phyloP scores from a whole-genome alignment of 2,113 vertebrate genomes.

The Coracopsis vasa region DNA sequence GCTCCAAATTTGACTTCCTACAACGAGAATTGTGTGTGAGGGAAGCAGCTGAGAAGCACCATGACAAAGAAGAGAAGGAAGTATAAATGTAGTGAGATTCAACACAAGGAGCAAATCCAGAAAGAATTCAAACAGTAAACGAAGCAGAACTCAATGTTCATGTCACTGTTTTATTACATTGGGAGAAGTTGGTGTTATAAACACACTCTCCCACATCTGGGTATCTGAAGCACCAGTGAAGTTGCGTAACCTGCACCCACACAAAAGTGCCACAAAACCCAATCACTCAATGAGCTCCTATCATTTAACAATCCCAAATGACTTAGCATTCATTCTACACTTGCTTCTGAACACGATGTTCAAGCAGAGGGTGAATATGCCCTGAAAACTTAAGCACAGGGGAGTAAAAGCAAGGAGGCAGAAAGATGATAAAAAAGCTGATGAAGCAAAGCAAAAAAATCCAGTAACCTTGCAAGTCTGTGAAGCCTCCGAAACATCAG shows the following conservation, averaged over 20 bases:
- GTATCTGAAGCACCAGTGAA: neutral
- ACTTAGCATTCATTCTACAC: constrained; percentile 33
- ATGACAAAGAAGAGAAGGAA: constrained; percentile 34
- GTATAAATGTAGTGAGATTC: neutral
- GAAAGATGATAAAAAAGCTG: neutral
- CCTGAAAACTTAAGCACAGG: neutral
- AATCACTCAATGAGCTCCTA: neutral
- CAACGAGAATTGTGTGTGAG: neutral
- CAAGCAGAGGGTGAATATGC: neutral
- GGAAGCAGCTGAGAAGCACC: constrained; percentile 54
- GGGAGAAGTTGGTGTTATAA: neutral
- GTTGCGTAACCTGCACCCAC: neutral
- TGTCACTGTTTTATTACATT: neutral
- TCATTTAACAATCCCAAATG: neutral
- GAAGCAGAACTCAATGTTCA: neutral
- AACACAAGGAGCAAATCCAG: neutral
- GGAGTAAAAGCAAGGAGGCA: neutral
- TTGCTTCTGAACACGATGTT: neutral
- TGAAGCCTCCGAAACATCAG: neutral
- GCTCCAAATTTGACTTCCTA: constrained; percentile 38
- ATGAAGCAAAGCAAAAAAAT: constrained; percentile 28
- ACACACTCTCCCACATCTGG: neutral
- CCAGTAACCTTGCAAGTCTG: neutral
- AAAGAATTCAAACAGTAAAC: neutral
- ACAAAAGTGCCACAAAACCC: neutral